These are phyloP conservation scores for Emmelina monodactyla DNA, from an alignment of 2,888 invertebrate species.

Conservation along the genomic window DNA sequence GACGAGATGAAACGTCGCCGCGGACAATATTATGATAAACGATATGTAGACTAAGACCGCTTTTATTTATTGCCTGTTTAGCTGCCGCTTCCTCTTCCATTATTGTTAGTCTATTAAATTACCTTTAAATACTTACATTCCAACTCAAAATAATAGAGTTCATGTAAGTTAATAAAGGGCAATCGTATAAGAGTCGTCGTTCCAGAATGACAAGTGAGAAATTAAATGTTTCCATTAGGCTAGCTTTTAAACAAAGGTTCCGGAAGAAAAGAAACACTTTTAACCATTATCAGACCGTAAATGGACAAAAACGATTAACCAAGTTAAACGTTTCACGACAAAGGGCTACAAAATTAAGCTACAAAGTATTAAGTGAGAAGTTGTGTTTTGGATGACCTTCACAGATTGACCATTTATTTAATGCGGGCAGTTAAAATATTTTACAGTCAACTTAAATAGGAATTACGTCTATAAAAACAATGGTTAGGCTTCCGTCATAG, in stretches of 20 bases:
- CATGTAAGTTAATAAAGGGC: too few relatives aligned
- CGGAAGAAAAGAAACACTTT: constrained; percentile 34
- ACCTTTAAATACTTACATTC: too few relatives aligned
- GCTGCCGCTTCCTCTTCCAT: constrained; percentile 19
- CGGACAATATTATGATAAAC: constrained; percentile 53
- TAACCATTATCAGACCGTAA: constrained; percentile 6
- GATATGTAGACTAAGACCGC: constrained; percentile 29
- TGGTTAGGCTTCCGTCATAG: too few relatives aligned
- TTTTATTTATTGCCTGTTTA: constrained; percentile 30
- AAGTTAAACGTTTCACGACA: constrained; percentile 24
- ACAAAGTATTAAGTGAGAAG: constrained; percentile 21
- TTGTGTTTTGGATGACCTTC: constrained; percentile 1
- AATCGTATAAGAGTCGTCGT: constrained; percentile 8
- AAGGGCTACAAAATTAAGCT: constrained; percentile 31
- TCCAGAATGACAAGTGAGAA: constrained; percentile 16
- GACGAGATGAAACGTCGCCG: constrained; percentile 34
- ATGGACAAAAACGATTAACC: constrained; percentile 15
- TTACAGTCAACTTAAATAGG: too few relatives aligned
- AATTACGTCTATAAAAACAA: too few relatives aligned
- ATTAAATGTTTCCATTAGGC: constrained; percentile 27
- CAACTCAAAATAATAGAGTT: too few relatives aligned
- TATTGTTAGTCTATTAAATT: too few relatives aligned
- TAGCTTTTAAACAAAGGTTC: constrained; percentile 23
- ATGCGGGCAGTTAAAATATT: too few relatives aligned
- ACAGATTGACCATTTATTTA: neutral